Conservation (phyloP, 2,113 vertebrate genomes). For the Coturnix japonica region DNA sequence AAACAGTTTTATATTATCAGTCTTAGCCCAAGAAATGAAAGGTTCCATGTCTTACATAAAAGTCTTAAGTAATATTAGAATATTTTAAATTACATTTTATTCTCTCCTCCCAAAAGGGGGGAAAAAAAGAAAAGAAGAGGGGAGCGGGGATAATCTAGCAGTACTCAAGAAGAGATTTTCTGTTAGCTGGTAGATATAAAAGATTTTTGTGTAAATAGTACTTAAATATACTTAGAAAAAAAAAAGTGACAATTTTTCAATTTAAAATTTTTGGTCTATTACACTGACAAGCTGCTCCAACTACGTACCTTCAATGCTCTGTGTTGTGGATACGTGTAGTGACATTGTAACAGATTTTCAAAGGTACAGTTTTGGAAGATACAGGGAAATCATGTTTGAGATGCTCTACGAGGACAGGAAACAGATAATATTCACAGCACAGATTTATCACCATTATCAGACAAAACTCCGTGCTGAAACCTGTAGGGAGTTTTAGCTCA, state of each 20-base stretch:
- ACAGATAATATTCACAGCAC: not conserved
- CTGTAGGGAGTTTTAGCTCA: conserved; percentile 19
- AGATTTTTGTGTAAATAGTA: not conserved
- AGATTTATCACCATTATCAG: conserved; percentile 29
- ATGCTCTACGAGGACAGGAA: not conserved
- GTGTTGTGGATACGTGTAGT: not conserved
- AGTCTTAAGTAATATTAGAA: not conserved
- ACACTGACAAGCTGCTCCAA: not conserved
- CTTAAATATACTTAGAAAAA: not conserved
- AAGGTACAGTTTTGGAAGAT: not conserved
- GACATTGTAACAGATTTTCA: not conserved
- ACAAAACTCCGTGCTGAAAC: not conserved
- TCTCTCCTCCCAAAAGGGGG: not conserved
- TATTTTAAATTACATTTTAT: not conserved
- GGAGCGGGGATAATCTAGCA: not conserved
- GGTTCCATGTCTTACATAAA: not conserved
- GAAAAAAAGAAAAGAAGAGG: not conserved
- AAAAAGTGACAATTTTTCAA: not conserved
- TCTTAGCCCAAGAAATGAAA: not conserved
- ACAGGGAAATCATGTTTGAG: not conserved
- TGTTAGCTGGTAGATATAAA: not conserved
- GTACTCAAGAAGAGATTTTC: not conserved
- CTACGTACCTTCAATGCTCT: not conserved
- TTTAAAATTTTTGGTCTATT: not conserved
- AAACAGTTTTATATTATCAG: not conserved